Conservation (phyloP, 2,888 invertebrate genomes). For the Plagodis dolabraria region DNA sequence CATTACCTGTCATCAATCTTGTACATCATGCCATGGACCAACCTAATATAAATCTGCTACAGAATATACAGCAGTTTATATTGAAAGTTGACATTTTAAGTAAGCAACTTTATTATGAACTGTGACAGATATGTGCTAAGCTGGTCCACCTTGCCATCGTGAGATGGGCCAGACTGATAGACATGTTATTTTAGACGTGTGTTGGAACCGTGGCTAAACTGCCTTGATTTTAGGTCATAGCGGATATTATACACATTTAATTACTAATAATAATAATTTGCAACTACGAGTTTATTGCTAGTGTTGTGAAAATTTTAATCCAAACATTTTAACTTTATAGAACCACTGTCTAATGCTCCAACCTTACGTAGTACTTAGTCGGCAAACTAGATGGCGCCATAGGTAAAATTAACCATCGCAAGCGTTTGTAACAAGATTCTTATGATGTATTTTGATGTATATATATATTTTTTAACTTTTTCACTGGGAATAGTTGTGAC, state of each 20-base stretch:
- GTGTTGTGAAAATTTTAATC: no score
- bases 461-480: no score
- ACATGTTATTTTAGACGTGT: conserved; percentile 22
- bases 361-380: no score
- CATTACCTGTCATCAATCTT: conserved; percentile 61
- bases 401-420: no score
- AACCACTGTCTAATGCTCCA: no score
- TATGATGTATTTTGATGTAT: no score
- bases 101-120: not conserved
- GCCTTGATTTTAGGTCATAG: conserved; percentile 1
- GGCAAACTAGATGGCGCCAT: no score
- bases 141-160: conserved; percentile 19
- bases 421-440: no score
- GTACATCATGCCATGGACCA: conserved; percentile 12
- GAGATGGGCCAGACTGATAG: conserved; percentile 34
- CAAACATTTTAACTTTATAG: no score
- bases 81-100: not conserved
- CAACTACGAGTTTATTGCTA: no score
- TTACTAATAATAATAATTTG: no score
- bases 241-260: not conserved
- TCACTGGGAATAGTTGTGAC: no score
- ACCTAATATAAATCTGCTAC: not conserved
- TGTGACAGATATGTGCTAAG: not conserved
- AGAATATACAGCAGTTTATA: not conserved
- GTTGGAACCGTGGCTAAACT: conserved; percentile 4